Base-by-base conservation (phyloP, 2,113 vertebrate species). In the Solenodon paradoxus region DNA sequence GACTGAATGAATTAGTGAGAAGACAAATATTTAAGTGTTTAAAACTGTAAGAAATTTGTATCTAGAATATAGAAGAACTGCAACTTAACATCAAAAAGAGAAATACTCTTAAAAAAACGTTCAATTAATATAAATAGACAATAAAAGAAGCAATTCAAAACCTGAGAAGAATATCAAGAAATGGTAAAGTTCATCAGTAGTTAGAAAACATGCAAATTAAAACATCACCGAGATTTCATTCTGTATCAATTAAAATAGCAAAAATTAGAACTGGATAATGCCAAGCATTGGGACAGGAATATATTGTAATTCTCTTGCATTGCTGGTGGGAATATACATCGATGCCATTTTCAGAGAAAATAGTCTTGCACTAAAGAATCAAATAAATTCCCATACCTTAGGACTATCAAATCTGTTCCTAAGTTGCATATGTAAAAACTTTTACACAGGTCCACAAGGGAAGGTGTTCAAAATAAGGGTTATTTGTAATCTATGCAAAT, bases 161-260 rank as follows among this genome's bases (percentile, higher is more conserved):
- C 57, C 83, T 83, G 87, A 97, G 90, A 86, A 84, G 69, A 45
- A 47, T 83, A 80, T 63, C 63, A 80, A 95, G 83, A 96, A 51
- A 95, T 79, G 69, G 64, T 96, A 51, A 75, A 93, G 89, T 55
- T 89, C 92, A 91, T 83, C 90, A 92, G 32, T 38, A 92, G 63
- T 86, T 90, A 95, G 86, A 92, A 93, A 95, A 93, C n/a, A 96
- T 80, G 94, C 69, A 93, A 92, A 93, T 87, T 86, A 92, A 85
- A 94, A 74, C 49, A 94, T 64, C 71, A 90, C 7, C 42, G 59
- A 75, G 57, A 83, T 75, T 92, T 95, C 53, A 64, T 40, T 91
- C 78, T 87, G 75, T 3, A 64, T 51, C 64, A 97, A 80, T 87
- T 64, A 92, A 9, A 93, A n/a, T 82, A 71, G 38, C 75, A 91